A percentile compares a stretch with the other conserved stretches of the same genome.
These are phyloP conservation scores for Embidobia sp. DNA, from an alignment of 2,888 invertebrate species.

Conservation along the genomic window DNA sequence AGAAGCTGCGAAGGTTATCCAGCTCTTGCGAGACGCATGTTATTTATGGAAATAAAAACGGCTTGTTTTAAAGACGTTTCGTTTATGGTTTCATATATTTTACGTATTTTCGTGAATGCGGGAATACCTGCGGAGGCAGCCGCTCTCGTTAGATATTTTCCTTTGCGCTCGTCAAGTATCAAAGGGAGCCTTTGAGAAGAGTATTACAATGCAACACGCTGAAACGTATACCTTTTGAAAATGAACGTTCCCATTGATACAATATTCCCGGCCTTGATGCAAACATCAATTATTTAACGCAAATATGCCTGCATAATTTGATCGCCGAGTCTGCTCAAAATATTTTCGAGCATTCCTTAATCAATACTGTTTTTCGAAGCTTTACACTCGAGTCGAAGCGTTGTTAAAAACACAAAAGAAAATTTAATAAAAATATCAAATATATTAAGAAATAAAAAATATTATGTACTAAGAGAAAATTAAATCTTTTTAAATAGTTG, in stretches of 20 bases:
- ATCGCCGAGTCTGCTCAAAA: slow-evolving; percentile 17
- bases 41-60: slow-evolving; percentile 61
- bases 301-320: slow-evolving; percentile 41
- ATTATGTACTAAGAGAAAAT: no score
- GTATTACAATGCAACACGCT: slow-evolving; percentile 53
- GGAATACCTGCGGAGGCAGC: slow-evolving; percentile 52
- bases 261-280: slow-evolving; percentile 49
- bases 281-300: slow-evolving; percentile 52
- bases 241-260: slow-evolving; percentile 53
- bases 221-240: slow-evolving; percentile 51
- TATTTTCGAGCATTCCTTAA: no score
- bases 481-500: no score
- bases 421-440: no score
- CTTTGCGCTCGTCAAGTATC: slow-evolving; percentile 50
- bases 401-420: no score
- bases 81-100: slow-evolving; percentile 62
- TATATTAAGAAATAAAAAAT: no score
- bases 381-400: no score
- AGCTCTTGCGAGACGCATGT: slow-evolving; percentile 50
- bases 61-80: slow-evolving; percentile 55
- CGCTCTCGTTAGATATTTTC: slow-evolving; percentile 57
- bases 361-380: no score
- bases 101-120: slow-evolving; percentile 52
- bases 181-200: slow-evolving; percentile 43
- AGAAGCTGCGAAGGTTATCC: slow-evolving; percentile 51